Evolutionary conservation across 1,140 invertebrate genomes (phyloP).

Genomic region (Neodiprion lecontei): DNA sequence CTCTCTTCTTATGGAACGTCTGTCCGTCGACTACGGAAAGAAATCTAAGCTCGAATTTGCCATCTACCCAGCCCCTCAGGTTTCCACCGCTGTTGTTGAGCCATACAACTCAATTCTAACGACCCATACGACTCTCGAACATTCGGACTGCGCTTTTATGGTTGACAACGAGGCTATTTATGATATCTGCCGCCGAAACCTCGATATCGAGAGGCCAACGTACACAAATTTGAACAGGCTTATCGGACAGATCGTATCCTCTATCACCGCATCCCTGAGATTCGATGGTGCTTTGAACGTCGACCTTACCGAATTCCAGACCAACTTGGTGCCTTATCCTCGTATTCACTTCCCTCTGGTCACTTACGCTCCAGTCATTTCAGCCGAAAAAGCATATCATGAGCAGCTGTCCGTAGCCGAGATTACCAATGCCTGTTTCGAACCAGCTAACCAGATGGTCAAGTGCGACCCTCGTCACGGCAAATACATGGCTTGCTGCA

Average conservation of each 20-base stretch:
- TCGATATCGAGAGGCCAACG: conserved; percentile 85
- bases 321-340: conserved; percentile 84
- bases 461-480: conserved; percentile 83
- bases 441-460: conserved; percentile 85
- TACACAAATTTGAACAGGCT: conserved; percentile 83
- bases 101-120: conserved; percentile 85
- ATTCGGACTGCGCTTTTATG: conserved; percentile 86
- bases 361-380: conserved; percentile 81
- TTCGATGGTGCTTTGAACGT: conserved; percentile 90
- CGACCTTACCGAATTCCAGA: conserved; percentile 90
- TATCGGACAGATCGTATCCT: conserved; percentile 84
- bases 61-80: conserved; percentile 83
- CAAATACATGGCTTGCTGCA: conserved; percentile 88
- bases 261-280: conserved; percentile 84
- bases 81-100: conserved; percentile 84
- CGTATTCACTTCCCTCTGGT: conserved; percentile 82
- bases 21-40: conserved; percentile 79
- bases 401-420: conserved; percentile 79
- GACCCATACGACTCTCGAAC: conserved; percentile 81
- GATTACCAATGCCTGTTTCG: conserved; percentile 84
- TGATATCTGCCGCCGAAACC: conserved; percentile 86
- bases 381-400: conserved; percentile 81
- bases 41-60: conserved; percentile 86
- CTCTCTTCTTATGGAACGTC: conserved; percentile 80
- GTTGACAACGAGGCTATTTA: conserved; percentile 92